phyloP scores from a whole-genome alignment of 2,113 vertebrate genomes.

The Amphiprion percula region DNA sequence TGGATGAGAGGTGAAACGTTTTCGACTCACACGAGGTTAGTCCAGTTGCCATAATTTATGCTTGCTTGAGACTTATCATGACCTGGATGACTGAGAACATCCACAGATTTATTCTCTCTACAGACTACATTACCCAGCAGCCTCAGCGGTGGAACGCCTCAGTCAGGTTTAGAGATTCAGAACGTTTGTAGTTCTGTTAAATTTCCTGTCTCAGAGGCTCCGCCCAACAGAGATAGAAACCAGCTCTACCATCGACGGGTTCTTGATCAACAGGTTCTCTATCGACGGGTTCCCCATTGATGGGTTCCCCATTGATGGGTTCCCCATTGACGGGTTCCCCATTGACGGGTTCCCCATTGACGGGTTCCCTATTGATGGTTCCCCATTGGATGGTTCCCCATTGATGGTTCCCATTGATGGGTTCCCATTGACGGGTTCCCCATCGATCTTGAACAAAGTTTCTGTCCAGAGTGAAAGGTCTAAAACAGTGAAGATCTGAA shows the following conservation, averaged over 20 bases:
- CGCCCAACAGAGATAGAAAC: constrained; percentile 1
- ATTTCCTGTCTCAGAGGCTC: constrained; percentile 53
- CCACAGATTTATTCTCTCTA: too few relatives aligned
- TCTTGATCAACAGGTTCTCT: not conserved
- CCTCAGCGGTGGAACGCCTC: not conserved
- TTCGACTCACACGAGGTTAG: too few relatives aligned
- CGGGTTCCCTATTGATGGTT: not conserved
- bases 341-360: not conserved
- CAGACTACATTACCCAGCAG: constrained; percentile 31
- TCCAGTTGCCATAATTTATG: too few relatives aligned
- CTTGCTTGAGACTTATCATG: too few relatives aligned
- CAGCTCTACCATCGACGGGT: not conserved
- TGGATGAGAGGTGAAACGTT: too few relatives aligned
- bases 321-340: not conserved
- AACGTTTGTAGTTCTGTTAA: not conserved
- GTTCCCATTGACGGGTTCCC: not conserved
- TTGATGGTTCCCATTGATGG: not conserved
- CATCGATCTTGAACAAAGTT: not conserved
- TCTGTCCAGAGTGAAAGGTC: too few relatives aligned
- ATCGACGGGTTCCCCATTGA: not conserved
- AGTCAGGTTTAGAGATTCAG: not conserved
- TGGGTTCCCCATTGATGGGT: not conserved
- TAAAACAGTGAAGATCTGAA: too few relatives aligned
- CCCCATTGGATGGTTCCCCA: not conserved
- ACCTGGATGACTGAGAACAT: too few relatives aligned